These are phyloP conservation scores for Tamandua tetradactyla DNA, from an alignment of 2,797 vertebrate species.

Conservation along the genomic window DNA sequence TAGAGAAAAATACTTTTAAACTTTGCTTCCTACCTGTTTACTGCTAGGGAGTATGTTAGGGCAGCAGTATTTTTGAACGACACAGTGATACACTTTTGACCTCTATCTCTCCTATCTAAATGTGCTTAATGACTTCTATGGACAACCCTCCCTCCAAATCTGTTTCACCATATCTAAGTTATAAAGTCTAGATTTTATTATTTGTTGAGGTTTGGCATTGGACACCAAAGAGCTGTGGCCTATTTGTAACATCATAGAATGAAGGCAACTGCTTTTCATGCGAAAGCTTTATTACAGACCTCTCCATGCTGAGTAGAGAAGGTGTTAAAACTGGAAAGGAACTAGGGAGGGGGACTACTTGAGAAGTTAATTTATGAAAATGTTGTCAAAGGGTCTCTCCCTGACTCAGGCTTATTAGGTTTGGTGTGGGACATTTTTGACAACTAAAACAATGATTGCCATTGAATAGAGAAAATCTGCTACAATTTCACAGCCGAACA, in stretches of 20 bases:
- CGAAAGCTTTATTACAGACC: too few relatives aligned
- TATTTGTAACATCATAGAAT: not conserved
- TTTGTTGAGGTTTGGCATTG: not conserved
- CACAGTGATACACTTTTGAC: not conserved
- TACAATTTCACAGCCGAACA: too few relatives aligned
- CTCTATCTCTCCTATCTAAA: not conserved
- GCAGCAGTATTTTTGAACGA: not conserved
- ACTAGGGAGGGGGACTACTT: too few relatives aligned
- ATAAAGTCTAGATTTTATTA: not conserved
- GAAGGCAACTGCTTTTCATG: not conserved
- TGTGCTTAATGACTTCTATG: not conserved
- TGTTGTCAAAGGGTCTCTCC: too few relatives aligned
- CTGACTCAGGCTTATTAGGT: too few relatives aligned
- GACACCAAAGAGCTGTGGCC: not conserved
- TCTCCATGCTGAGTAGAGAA: too few relatives aligned
- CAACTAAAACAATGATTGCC: too few relatives aligned
- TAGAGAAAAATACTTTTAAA: not conserved
- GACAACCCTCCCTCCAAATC: not conserved
- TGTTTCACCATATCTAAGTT: not conserved
- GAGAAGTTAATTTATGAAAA: too few relatives aligned
- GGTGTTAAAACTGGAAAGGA: too few relatives aligned
- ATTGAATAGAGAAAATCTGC: too few relatives aligned
- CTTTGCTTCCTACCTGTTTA: not conserved
- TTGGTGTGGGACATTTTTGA: too few relatives aligned
- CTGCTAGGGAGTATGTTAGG: accelerated